A percentile compares a stretch with the other conserved stretches of the same genome.
These are phyloP conservation scores for Acipenser oxyrinchus DNA, from an alignment of 2,797 vertebrate genomes.

Conservation along the genomic window DNA sequence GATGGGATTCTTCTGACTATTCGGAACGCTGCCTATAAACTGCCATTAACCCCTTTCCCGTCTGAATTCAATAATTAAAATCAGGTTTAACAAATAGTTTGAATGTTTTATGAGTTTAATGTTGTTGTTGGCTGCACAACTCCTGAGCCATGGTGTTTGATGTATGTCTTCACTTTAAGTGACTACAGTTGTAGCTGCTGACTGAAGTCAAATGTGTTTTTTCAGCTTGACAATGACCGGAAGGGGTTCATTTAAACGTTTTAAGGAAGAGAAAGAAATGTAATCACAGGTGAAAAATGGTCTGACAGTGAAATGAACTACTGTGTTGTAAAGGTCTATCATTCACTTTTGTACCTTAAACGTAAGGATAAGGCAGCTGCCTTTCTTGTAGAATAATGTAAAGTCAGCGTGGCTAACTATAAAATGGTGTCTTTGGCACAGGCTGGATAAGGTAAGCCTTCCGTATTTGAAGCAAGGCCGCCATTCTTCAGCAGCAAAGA, in stretches of 20 bases:
- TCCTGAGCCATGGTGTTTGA: constrained; percentile 5
- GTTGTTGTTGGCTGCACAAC: neutral
- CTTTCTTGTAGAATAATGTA: neutral
- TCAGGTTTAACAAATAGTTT: neutral
- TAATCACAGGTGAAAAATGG: neutral
- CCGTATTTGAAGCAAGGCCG: neutral
- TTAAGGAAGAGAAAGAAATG: neutral
- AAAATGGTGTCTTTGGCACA: neutral
- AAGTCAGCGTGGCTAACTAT: neutral
- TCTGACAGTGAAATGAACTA: neutral
- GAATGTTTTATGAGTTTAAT: neutral
- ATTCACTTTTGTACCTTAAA: constrained; percentile 1
- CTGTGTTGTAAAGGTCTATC: neutral
- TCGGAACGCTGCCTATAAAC: constrained; percentile 1
- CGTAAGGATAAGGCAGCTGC: constrained; percentile 1
- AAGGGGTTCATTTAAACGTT: neutral
- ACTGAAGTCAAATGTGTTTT: neutral
- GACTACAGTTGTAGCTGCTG: neutral
- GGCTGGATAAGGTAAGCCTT: neutral
- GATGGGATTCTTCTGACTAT: neutral
- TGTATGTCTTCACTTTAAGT: neutral
- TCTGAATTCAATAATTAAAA: neutral
- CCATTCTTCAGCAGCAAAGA: neutral
- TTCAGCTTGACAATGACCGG: neutral
- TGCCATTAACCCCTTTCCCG: constrained; percentile 15